These are phyloP conservation scores for Chironomus tentans DNA, from an alignment of 2,888 invertebrate species.

Conservation along the genomic window DNA sequence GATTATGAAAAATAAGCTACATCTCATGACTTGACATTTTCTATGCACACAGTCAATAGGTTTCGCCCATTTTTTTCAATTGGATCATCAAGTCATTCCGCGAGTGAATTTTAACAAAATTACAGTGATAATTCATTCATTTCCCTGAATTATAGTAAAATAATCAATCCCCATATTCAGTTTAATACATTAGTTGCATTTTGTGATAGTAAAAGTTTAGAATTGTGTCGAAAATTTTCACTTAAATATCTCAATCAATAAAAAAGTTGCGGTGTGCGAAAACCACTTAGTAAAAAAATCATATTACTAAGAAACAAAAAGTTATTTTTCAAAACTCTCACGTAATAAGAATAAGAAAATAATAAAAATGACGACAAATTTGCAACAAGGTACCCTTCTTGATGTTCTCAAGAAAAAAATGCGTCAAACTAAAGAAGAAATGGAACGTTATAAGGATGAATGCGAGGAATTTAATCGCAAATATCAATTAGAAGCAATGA, in stretches of 20 bases:
- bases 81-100: constrained; percentile 10
- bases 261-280: constrained; percentile 18
- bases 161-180: not conserved
- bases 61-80: constrained; percentile 23
- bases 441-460: constrained; percentile 97
- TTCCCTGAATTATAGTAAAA: not conserved
- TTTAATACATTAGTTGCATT: not conserved
- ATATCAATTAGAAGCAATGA: constrained; percentile 89
- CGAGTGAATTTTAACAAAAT: constrained; percentile 23
- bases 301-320: not conserved
- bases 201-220: not conserved
- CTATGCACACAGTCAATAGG: not conserved
- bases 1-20: no score
- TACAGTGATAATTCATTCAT: constrained; percentile 15
- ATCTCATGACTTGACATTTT: not conserved
- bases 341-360: constrained; percentile 12
- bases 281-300: not conserved
- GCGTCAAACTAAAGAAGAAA: constrained; percentile 97
- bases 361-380: constrained; percentile 72
- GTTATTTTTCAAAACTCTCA: not conserved
- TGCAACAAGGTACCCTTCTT: constrained; percentile 87
- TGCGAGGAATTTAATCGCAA: constrained; percentile 93
- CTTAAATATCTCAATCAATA: not conserved
- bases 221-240: constrained; percentile 9
- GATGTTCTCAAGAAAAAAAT: constrained; percentile 99